Evolutionary conservation across 2,113 vertebrate genomes (phyloP).

Genomic region (Colinus virginianus): DNA sequence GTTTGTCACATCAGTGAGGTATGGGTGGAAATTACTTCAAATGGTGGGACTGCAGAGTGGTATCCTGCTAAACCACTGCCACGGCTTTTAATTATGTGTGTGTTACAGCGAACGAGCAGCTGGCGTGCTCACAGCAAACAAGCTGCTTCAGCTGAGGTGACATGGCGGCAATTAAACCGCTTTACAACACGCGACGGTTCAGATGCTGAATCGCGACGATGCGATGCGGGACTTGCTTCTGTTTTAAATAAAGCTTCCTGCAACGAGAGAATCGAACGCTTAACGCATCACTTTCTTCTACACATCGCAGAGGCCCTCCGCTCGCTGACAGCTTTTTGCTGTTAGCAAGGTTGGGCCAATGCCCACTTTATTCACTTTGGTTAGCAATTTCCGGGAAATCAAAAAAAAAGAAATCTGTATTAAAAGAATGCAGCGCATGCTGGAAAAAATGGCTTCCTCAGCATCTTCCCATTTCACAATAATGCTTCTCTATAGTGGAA

Average conservation of each 20-base stretch:
- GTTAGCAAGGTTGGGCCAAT: background rate
- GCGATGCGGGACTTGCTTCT: background rate
- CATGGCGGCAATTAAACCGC: background rate
- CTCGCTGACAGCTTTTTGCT: background rate
- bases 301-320: background rate
- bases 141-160: background rate
- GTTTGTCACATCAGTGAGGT: background rate
- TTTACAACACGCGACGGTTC: background rate
- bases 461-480: slow-evolving; percentile 39
- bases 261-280: background rate
- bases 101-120: background rate
- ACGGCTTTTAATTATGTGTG: background rate
- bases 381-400: slow-evolving; percentile 52
- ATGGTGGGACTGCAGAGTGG: background rate
- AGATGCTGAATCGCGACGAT: background rate
- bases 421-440: slow-evolving; percentile 51
- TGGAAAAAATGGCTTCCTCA: slow-evolving; percentile 45
- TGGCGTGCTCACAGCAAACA: background rate
- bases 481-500: background rate
- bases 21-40: background rate
- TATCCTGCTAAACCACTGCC: background rate
- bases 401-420: background rate
- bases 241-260: background rate
- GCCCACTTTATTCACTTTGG: background rate
- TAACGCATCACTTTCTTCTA: background rate